Evolutionary conservation across 1,140 invertebrate genomes (phyloP), one percentile per base, ranked within the genome.

Genomic region (Pseudachorutes palmiensis): DNA sequence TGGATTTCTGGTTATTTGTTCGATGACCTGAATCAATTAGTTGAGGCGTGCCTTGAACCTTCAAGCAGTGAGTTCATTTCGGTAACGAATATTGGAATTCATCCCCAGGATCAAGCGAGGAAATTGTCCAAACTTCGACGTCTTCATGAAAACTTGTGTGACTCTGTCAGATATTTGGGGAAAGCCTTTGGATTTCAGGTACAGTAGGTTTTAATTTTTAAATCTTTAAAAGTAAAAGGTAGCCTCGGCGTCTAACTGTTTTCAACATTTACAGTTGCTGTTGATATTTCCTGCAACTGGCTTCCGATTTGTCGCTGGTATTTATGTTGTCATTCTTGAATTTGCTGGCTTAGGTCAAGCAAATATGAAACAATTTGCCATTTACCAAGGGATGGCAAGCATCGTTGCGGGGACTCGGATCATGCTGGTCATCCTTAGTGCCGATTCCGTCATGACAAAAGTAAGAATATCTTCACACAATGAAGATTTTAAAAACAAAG

Each of bases 1-100:
- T 55, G 51, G 51, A 55, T 12, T 24, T 55, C 12, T 55, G 51
- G 51, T 19, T 12, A 55, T 26, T 55, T 55, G 24, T 55, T 55
- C 24, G 51, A 55, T 5, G 9, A 24, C 51, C 24, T 55, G 5
- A 55, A 55, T 24, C 12, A 55, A 24, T 16, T 16, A 55, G 24
- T 55, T 24, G 9, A 19, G 9, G 36, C 9, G 19, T 45, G 36
- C 19, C 19, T 45, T 9, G 51, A 55, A 22, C 24, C 12, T 19
- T 3, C 51, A 19, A 55, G 5, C 3, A 24, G 24, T 12, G 51
- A 55, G 3, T 19, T 16, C 51, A 12, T 45, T 45, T 45, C 36
- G 36, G 9, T 19, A 45, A 5, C 51, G 12, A 24, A 22, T 5
- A 12, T 12, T 16, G 24, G 51, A 26, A 24, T 12, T 24, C 24